These are phyloP conservation scores for Hypolimnas misippus DNA, from an alignment of 2,888 invertebrate genomes.

Conservation along the genomic window DNA sequence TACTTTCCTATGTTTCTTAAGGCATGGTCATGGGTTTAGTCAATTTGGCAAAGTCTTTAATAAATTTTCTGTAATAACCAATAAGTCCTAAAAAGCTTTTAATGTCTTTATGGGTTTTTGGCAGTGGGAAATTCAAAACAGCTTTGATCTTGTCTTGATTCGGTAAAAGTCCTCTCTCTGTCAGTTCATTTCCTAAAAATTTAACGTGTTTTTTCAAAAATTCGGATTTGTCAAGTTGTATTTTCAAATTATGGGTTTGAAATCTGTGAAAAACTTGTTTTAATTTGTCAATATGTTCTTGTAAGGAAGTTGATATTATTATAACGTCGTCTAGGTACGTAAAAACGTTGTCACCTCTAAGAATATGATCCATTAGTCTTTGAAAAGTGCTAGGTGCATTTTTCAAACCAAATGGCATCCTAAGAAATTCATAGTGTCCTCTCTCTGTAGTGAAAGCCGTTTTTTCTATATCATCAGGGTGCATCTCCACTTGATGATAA, in stretches of 20 bases:
- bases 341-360: slow-evolving; percentile 46
- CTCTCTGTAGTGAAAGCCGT: slow-evolving; percentile 51
- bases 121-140: too few species aligned
- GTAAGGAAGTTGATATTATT: slow-evolving; percentile 24
- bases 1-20: not conserved
- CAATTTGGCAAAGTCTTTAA: too few species aligned
- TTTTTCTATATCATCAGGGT: slow-evolving; percentile 46
- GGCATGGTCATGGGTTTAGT: not conserved
- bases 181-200: slow-evolving; percentile 52
- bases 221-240: slow-evolving; percentile 47
- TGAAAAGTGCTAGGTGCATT: slow-evolving; percentile 54
- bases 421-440: slow-evolving; percentile 52
- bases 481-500: slow-evolving; percentile 37
- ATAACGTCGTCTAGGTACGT: slow-evolving; percentile 36
- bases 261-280: slow-evolving; percentile 19
- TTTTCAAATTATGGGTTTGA: slow-evolving; percentile 15
- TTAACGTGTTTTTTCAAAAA: slow-evolving; percentile 47
- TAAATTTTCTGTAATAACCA: too few species aligned
- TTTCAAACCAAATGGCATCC: slow-evolving; percentile 54
- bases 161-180: slow-evolving; percentile 34
- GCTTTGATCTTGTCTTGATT: not conserved
- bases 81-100: not conserved
- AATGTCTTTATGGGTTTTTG: not conserved
- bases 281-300: slow-evolving; percentile 32
- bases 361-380: slow-evolving; percentile 51